phyloP scores from a whole-genome alignment of 1,140 invertebrate species.

The Aphidius gifuensis region DNA sequence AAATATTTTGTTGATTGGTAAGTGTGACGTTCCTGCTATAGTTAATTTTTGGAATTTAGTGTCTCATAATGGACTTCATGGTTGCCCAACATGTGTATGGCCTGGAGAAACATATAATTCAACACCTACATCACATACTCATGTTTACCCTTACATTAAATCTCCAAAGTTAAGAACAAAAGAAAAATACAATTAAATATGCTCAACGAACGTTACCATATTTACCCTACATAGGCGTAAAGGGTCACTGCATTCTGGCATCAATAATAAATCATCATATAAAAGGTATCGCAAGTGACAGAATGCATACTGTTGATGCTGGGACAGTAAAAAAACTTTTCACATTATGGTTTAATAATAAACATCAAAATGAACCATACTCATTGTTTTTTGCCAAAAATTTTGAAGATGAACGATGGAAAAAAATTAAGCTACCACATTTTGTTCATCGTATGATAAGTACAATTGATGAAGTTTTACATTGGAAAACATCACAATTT shows the following conservation, averaged over 20 bases:
- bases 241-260: slow-evolving; percentile 16
- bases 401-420: slow-evolving; percentile 16
- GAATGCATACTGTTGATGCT: slow-evolving; percentile 26
- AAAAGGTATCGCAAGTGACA: slow-evolving; percentile 24
- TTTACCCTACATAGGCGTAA: no score
- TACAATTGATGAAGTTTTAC: slow-evolving; percentile 21
- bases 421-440: slow-evolving; percentile 27
- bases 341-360: slow-evolving; percentile 14
- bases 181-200: no score
- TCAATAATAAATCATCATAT: slow-evolving; percentile 26
- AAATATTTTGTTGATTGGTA: no score
- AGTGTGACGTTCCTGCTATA: no score
- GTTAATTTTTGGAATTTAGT: no score
- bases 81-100: no score
- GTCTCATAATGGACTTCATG: no score
- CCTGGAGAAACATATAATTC: no score
- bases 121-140: no score
- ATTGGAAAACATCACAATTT: slow-evolving; percentile 31
- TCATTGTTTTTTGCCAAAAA: slow-evolving; percentile 12
- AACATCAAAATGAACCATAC: slow-evolving; percentile 15
- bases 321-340: slow-evolving; percentile 21
- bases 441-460: slow-evolving; percentile 31
- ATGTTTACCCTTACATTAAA: no score
- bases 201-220: no score
- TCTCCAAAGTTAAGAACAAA: no score